Percentiles rank a stretch among this genome's conserved stretches.
phyloP scores from a whole-genome alignment of 2,888 invertebrate genomes.

The Labia minor region DNA sequence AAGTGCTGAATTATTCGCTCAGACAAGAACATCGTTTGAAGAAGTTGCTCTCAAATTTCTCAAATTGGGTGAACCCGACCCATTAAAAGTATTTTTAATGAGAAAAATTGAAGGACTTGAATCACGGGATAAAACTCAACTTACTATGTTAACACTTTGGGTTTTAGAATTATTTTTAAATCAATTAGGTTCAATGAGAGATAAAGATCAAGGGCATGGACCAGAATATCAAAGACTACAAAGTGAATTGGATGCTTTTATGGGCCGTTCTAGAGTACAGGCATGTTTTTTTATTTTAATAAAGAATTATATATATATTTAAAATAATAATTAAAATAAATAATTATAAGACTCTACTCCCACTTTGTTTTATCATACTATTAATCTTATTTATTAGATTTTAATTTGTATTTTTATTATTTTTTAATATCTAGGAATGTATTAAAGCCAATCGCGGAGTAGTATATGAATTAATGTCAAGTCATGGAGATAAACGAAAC shows the following conservation, averaged over 20 bases:
- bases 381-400: too few relatives aligned
- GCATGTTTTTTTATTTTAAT: too few relatives aligned
- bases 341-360: too few relatives aligned
- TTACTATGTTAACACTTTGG: slow-evolving; percentile 91
- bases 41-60: slow-evolving; percentile 87
- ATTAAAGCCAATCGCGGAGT: slow-evolving; percentile 69
- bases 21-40: slow-evolving; percentile 87
- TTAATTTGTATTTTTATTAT: too few relatives aligned
- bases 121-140: slow-evolving; percentile 69
- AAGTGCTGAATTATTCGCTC: slow-evolving; percentile 80
- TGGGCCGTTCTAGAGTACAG: slow-evolving; percentile 57
- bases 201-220: slow-evolving; percentile 35
- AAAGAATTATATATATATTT: background rate
- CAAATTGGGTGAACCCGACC: slow-evolving; percentile 65
- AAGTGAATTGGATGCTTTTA: slow-evolving; percentile 65
- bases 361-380: too few relatives aligned
- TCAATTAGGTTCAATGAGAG: slow-evolving; percentile 65
- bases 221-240: slow-evolving; percentile 51
- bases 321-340: too few relatives aligned
- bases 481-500: slow-evolving; percentile 89
- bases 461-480: slow-evolving; percentile 81
- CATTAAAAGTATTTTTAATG: slow-evolving; percentile 75
- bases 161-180: slow-evolving; percentile 84
- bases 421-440: slow-evolving; percentile 54
- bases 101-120: slow-evolving; percentile 62